These are phyloP conservation scores for Lamproptera curius DNA, from an alignment of 2,888 invertebrate species.

Conservation along the genomic window DNA sequence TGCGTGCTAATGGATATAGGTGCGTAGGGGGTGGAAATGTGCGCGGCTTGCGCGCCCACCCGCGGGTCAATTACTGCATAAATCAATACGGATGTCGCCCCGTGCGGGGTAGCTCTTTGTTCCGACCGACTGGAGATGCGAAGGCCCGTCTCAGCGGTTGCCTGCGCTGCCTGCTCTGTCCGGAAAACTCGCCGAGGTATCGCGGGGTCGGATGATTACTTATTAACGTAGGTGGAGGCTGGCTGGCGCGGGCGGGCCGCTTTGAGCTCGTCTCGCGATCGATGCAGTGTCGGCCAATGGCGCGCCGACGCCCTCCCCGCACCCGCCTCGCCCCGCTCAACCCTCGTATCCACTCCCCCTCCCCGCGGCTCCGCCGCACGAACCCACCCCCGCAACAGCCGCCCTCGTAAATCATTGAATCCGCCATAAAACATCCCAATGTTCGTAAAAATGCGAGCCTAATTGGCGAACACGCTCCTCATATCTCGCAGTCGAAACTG, in stretches of 20 bases:
- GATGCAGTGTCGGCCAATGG: conserved; percentile 75
- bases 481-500: conserved; percentile 60
- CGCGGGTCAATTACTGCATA: conserved; percentile 70
- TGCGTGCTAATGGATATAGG: conserved; percentile 49
- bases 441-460: conserved; percentile 76
- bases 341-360: conserved; percentile 46
- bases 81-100: conserved; percentile 69
- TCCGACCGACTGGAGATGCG: conserved; percentile 66
- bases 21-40: conserved; percentile 49
- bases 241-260: conserved; percentile 73
- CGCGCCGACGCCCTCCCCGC: conserved; percentile 64
- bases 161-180: conserved; percentile 58
- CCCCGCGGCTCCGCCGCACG: conserved; percentile 30
- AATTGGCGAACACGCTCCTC: conserved; percentile 71
- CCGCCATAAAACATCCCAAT: conserved; percentile 75
- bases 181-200: conserved; percentile 75
- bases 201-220: conserved; percentile 76
- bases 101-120: conserved; percentile 66
- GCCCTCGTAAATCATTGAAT: conserved; percentile 78
- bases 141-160: conserved; percentile 66
- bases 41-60: conserved; percentile 57
- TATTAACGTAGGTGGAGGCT: conserved; percentile 78
- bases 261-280: conserved; percentile 69
- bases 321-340: conserved; percentile 50
- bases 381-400: conserved; percentile 57